Percentiles rank a stretch among this genome's conserved stretches.
These are phyloP conservation scores for Drosophila stalkeri DNA, from an alignment of 2,888 invertebrate genomes.

Conservation along the genomic window DNA sequence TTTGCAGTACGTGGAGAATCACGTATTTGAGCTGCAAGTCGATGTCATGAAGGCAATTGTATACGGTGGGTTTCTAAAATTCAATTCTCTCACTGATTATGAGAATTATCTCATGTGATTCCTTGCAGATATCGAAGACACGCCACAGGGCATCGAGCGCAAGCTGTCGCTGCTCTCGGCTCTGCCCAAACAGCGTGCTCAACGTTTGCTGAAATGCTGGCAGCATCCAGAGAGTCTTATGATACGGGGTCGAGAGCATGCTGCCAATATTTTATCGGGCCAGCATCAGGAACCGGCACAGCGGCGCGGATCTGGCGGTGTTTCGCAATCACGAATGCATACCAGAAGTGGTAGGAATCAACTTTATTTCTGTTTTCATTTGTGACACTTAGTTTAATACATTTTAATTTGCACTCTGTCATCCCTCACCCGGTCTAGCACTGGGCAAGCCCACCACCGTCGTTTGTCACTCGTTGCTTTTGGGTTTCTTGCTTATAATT, in stretches of 20 bases:
- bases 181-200: conserved; percentile 91
- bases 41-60: conserved; percentile 94
- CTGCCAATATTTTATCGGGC: conserved; percentile 91
- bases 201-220: conserved; percentile 92
- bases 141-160: conserved; percentile 87
- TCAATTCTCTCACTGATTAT: neutral
- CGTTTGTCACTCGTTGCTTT: conserved; percentile 65
- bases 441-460: conserved; percentile 67
- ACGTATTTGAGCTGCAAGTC: conserved; percentile 94
- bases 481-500: conserved; percentile 69
- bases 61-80: conserved; percentile 86
- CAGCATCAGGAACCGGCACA: conserved; percentile 86
- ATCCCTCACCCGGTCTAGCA: conserved; percentile 42
- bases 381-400: conserved; percentile 4
- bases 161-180: conserved; percentile 91
- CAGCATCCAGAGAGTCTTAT: conserved; percentile 90
- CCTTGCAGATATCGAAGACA: conserved; percentile 85
- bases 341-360: conserved; percentile 66
- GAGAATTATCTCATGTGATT: neutral
- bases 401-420: conserved; percentile 21
- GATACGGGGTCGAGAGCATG: conserved; percentile 92
- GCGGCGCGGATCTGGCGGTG: conserved; percentile 65
- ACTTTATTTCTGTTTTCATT: conserved; percentile 13
- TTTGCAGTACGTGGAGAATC: conserved; percentile 92
- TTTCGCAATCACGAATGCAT: conserved; percentile 67